These are phyloP conservation scores for Struthidea cinerea DNA, from an alignment of 2,113 vertebrate species.

Conservation along the genomic window DNA sequence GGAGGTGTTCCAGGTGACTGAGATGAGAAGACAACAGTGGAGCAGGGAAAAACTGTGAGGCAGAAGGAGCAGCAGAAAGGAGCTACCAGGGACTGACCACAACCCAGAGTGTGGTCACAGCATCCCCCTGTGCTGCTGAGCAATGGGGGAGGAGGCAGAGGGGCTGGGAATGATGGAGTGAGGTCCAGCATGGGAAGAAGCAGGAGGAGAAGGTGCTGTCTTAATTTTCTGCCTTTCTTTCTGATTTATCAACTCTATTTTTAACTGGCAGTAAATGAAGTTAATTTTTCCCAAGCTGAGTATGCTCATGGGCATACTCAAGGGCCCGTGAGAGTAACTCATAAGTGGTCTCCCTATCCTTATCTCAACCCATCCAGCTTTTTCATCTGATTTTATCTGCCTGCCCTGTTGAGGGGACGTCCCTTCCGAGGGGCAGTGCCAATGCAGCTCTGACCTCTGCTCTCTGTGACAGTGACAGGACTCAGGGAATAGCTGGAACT, in stretches of 20 bases:
- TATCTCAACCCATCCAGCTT: neutral
- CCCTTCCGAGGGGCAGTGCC: fast-evolving
- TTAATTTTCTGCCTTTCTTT: neutral
- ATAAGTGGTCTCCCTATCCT: neutral
- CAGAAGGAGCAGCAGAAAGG: neutral
- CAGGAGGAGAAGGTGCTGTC: neutral
- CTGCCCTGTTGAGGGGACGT: neutral
- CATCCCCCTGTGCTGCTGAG: neutral
- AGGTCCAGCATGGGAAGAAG: neutral
- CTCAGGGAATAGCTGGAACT: neutral
- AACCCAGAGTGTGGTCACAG: neutral
- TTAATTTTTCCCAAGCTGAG: neutral
- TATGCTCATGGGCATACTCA: too few species aligned
- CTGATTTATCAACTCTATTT: neutral
- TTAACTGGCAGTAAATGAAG: neutral
- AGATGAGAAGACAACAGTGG: neutral
- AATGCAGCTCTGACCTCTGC: neutral
- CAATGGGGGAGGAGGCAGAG: too few species aligned
- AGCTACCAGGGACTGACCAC: neutral
- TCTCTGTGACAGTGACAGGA: neutral
- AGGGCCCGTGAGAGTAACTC: neutral
- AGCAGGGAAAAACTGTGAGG: neutral
- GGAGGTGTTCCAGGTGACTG: neutral
- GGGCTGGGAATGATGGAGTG: neutral
- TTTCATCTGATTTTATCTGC: neutral